A percentile compares a stretch with the other conserved stretches of the same genome.
Conservation (phyloP, 2,113 vertebrate species). For the Xenotilapia flavipinnis region DNA sequence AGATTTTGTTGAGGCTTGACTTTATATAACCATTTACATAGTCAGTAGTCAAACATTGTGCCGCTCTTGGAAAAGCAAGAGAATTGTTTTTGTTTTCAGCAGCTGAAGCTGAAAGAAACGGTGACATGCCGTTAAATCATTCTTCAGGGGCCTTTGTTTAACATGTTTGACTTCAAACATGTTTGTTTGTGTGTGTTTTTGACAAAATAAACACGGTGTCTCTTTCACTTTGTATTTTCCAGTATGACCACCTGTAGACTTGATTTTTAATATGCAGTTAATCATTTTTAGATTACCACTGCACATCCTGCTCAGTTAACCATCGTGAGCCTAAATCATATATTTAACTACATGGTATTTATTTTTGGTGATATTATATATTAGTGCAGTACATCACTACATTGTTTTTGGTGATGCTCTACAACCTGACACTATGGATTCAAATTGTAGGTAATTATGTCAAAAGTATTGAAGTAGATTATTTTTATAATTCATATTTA, state of each 20-base stretch:
- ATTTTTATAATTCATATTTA: not conserved
- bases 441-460: not conserved
- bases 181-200: not conserved
- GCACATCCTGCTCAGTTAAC: not conserved
- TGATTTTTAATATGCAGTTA: not conserved
- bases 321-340: not conserved
- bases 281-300: not conserved
- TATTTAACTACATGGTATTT: slow-evolving; percentile 17
- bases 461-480: not conserved
- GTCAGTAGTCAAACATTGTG: not conserved
- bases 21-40: not conserved
- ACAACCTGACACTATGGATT: not conserved
- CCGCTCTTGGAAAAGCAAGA: not conserved
- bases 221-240: not conserved
- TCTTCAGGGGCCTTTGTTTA: not conserved
- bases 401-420: not conserved
- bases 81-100: not conserved
- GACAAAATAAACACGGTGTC: not conserved
- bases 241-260: not conserved
- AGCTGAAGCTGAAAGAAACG: not conserved
- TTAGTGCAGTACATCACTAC: not conserved
- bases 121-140: not conserved
- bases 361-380: slow-evolving; percentile 18
- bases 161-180: not conserved
- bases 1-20: not conserved